Percentiles rank a stretch among this genome's conserved stretches.
Conservation (phyloP, 1,140 invertebrate species). For the Drosophila serrata region DNA sequence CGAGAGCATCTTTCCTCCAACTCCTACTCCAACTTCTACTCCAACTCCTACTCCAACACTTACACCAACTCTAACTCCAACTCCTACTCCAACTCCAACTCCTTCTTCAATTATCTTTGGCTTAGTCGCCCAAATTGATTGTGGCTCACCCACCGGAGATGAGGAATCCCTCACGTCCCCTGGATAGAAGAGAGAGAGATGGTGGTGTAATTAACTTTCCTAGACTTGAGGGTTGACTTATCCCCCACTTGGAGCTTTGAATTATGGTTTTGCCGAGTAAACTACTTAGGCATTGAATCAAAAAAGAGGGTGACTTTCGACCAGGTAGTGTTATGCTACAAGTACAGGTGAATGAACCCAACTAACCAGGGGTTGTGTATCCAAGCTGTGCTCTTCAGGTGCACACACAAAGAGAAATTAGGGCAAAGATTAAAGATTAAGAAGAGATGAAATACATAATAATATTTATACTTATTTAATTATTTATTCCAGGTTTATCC, state of each 20-base stretch:
- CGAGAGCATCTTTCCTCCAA: constrained; percentile 4
- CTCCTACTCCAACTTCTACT: neutral
- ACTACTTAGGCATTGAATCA: constrained; percentile 61
- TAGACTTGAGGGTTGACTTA: constrained; percentile 44
- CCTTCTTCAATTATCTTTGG: constrained; percentile 39
- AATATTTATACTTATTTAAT: too few relatives aligned
- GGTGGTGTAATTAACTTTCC: constrained; percentile 46
- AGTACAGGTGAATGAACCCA: constrained; percentile 18
- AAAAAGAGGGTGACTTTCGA: constrained; percentile 50
- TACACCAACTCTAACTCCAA: neutral
- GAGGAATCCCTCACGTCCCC: constrained; percentile 31
- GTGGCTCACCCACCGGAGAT: constrained; percentile 20
- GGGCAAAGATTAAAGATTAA: neutral
- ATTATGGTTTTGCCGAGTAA: constrained; percentile 51
- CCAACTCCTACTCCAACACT: neutral
- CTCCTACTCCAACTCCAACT: neutral
- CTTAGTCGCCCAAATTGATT: constrained; percentile 52
- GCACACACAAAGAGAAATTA: neutral
- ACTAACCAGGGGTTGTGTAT: constrained; percentile 13
- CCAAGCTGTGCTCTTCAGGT: neutral
- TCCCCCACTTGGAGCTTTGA: constrained; percentile 47
- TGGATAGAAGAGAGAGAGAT: too few relatives aligned
- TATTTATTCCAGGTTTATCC: constrained; percentile 87
- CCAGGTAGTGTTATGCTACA: constrained; percentile 37
- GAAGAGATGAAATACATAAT: neutral